Conservation (phyloP, 2,888 invertebrate species). For the Leptinotarsa haldemani region DNA sequence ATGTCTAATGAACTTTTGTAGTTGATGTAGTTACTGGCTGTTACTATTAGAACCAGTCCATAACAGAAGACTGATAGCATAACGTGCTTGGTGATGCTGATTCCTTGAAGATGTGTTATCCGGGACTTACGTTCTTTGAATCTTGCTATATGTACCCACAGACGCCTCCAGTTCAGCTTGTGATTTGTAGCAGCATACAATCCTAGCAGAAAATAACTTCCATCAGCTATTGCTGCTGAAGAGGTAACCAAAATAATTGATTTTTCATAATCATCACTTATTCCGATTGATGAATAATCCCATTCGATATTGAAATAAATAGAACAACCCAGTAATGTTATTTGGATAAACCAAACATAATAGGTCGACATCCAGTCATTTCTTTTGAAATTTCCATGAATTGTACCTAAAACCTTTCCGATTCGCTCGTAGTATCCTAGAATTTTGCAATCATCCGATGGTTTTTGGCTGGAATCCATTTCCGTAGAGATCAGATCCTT, state of each 20-base stretch:
- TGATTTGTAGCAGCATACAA: neutral
- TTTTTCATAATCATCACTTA: neutral
- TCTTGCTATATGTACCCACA: neutral
- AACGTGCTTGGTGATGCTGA: neutral
- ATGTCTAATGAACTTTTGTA: neutral
- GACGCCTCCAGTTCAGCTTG: neutral
- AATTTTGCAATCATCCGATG: neutral
- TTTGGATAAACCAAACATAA: neutral
- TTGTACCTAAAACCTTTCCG: neutral
- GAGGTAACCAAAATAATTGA: neutral
- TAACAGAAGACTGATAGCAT: neutral
- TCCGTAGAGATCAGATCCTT: too few species aligned
- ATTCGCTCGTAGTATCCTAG: neutral
- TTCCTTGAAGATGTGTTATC: neutral
- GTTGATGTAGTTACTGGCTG: neutral
- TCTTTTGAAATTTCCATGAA: neutral
- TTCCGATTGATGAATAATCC: neutral
- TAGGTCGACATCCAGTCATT: neutral
- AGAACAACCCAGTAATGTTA: neutral
- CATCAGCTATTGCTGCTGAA: neutral
- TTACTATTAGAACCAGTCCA: neutral
- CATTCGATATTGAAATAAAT: neutral
- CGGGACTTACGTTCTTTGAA: neutral
- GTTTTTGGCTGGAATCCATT: too few species aligned
- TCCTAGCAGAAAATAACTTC: neutral